Conservation (phyloP, 2,797 vertebrate genomes). For the Scyliorhinus canicula region DNA sequence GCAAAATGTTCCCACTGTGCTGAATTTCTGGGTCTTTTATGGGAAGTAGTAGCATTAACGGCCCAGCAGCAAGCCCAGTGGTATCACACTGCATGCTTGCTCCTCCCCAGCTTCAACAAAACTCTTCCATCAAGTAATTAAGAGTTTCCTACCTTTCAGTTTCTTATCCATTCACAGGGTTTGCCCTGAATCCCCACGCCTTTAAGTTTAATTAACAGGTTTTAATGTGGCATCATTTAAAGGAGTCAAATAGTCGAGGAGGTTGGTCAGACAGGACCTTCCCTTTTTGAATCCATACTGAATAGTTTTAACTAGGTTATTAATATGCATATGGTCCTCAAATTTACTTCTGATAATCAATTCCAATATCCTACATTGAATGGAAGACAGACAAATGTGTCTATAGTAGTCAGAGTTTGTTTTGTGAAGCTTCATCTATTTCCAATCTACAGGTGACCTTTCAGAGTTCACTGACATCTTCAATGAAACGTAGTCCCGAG, state of each 20-base stretch:
- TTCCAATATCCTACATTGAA: neutral
- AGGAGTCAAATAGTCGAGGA: neutral
- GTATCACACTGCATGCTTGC: neutral
- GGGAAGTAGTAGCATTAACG: neutral
- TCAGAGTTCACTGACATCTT: neutral
- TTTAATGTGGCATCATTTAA: neutral
- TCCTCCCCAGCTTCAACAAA: neutral
- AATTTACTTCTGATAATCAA: neutral
- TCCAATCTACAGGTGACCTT: neutral
- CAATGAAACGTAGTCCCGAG: neutral
- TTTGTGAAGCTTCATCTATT: neutral
- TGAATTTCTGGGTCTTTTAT: neutral
- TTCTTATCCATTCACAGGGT: neutral
- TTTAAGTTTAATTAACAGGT: neutral
- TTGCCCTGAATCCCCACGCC: neutral
- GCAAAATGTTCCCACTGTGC: neutral
- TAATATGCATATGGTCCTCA: neutral
- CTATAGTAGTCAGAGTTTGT: neutral
- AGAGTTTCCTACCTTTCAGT: neutral
- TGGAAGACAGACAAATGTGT: neutral
- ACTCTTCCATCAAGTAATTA: neutral
- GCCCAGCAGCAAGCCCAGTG: neutral
- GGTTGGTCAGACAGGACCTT: neutral
- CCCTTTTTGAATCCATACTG: neutral
- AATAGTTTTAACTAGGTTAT: neutral